A percentile compares a stretch with the other conserved stretches of the same genome.
Conservation (phyloP, 2,888 invertebrate genomes). For the Salticus scenicus region DNA sequence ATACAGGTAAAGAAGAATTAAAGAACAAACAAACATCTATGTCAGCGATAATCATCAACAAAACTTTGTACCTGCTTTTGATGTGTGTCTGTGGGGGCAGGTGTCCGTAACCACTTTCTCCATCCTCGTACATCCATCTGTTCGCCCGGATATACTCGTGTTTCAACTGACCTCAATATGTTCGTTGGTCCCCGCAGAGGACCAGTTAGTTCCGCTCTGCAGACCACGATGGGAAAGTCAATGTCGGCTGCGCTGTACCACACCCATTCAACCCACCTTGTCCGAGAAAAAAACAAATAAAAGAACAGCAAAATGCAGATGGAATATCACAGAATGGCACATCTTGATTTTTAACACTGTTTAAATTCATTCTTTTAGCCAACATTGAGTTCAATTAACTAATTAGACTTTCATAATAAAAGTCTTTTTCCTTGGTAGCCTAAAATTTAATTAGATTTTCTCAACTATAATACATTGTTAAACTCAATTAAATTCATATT, state of each 20-base stretch:
- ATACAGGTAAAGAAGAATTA: too few species aligned
- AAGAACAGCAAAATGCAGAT: not conserved
- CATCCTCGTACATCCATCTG: conserved; percentile 36
- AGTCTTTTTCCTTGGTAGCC: too few species aligned
- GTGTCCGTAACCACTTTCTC: conserved; percentile 44
- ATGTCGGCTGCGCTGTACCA: conserved; percentile 23
- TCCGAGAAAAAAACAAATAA: not conserved
- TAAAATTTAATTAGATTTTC: too few species aligned
- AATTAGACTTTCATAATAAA: too few species aligned
- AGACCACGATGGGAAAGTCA: conserved; percentile 29
- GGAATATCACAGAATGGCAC: not conserved
- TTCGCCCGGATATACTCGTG: conserved; percentile 10
- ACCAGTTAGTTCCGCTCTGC: conserved; percentile 42
- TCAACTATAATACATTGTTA: too few species aligned
- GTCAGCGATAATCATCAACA: too few species aligned
- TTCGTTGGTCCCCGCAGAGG: not conserved
- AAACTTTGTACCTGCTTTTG: conserved; percentile 36
- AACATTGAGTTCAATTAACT: too few species aligned
- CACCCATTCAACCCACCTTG: conserved; percentile 5
- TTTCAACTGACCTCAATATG: conserved; percentile 28
- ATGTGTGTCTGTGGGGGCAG: conserved; percentile 8
- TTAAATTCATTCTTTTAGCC: too few species aligned
- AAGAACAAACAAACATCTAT: too few species aligned
- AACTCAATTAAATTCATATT: too few species aligned
- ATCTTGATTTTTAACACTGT: not conserved